Base-by-base conservation (phyloP, 2,113 vertebrate species). In the Podiceps cristatus region DNA sequence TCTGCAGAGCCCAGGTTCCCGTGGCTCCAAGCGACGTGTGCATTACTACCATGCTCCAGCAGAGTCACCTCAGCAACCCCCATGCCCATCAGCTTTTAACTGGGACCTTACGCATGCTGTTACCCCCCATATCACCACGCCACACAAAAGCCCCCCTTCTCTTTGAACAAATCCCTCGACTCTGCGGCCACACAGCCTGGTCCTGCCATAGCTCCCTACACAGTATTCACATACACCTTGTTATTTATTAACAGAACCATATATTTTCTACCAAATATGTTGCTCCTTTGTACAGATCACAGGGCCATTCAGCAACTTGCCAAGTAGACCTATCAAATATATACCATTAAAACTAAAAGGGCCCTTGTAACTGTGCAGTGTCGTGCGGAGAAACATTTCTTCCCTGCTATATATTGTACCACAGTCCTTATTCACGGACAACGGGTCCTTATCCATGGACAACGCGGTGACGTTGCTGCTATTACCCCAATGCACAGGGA, bases 221-320 rank as follows among this genome's bases (percentile, higher is more conserved):
- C 28, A 67, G n/a, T 22, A 60, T 5, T 63, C 83, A 84, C 56
- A 40, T 27, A 63, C 6, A 52, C 47, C 37, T 25, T 35, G 31
- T 78, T 75, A 87, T 47, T 87, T 67, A 94, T 95, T 84, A 92
- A 89, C 72, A 80, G 71, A 72, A 47, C 33, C 44, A 44, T 53
- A 3, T 14, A 58, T 80, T 86, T 73, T 66, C 59, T 94, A 62
- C 63, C 82, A 86, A 69, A 42, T 86, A 52, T 3, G 7, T 3
- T 64, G 44, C 67, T 90, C 80, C 67, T 69, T 83, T 31, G 1
- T 45, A 83, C 75, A 76, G 33, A 69, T 47, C 79, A 18, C 12
- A 40, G 63, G 44, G 23, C 71, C 45, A n/a, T 40, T 79, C 75
- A 80, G 58, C 44, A 35, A 79, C 31, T 64, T 83, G 66, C 88